Percentiles rank a stretch among this genome's conserved stretches.
phyloP scores from a whole-genome alignment of 2,113 vertebrate species.

The Bubo blakistoni region DNA sequence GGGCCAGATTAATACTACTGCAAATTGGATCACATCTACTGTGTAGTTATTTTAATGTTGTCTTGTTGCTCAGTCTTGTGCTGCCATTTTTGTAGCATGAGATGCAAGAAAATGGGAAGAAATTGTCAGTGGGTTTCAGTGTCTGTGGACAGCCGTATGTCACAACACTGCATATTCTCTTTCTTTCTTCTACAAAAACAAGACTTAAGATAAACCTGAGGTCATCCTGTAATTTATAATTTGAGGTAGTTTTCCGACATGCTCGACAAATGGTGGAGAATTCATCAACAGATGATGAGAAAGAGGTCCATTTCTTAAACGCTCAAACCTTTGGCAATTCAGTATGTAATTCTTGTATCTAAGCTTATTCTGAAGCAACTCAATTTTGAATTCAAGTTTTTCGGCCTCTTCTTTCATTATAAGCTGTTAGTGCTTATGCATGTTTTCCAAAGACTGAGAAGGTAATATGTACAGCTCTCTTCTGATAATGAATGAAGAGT shows the following conservation, averaged over 20 bases:
- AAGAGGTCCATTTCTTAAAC: neutral
- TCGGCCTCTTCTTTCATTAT: neutral
- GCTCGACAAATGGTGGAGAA: neutral
- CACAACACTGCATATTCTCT: neutral
- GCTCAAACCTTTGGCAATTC: neutral
- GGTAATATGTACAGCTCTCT: accelerated
- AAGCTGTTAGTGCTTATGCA: neutral
- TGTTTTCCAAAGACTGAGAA: neutral
- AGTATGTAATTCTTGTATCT: neutral
- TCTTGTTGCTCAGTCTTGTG: neutral
- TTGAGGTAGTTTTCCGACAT: neutral
- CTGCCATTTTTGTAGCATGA: neutral
- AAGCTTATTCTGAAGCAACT: neutral
- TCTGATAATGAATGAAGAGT: neutral
- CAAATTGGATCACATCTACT: neutral
- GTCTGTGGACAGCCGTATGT: neutral
- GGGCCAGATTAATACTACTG: neutral
- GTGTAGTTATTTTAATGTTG: neutral
- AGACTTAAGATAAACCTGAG: neutral
- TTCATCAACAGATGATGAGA: neutral
- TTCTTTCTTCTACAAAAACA: neutral
- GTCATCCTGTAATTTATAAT: neutral
- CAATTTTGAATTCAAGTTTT: neutral
- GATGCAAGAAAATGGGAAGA: neutral
- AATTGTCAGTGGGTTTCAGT: neutral